Evolutionary conservation across 2,888 invertebrate species (phyloP).

Genomic region (Eupithecia vulgata): DNA sequence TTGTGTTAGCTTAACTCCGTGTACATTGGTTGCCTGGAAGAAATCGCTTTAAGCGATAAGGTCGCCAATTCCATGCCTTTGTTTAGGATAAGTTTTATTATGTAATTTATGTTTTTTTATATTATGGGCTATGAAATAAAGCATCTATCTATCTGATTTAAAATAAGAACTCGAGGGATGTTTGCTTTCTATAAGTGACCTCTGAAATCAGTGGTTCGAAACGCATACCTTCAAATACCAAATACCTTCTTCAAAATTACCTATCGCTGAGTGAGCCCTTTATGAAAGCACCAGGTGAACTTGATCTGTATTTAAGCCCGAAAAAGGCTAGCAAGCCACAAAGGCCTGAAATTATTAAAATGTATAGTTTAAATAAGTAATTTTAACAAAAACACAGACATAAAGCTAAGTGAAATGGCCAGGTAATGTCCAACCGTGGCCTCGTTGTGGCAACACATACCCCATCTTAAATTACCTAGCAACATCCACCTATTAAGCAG

Average conservation of each 20-base stretch:
- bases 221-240: not conserved
- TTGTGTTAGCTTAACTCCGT: no score
- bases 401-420: constrained; percentile 9
- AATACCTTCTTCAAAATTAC: not conserved
- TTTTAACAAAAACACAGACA: not conserved
- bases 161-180: no score
- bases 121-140: no score
- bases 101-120: no score
- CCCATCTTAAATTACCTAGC: constrained; percentile 9
- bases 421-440: not conserved
- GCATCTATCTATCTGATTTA: no score
- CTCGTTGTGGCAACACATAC: constrained; percentile 1
- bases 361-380: not conserved
- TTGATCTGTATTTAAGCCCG: not conserved
- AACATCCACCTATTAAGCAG: constrained; percentile 10
- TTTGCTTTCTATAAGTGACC: no score
- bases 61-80: no score
- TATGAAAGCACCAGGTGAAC: not conserved
- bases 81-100: no score
- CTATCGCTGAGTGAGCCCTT: not conserved
- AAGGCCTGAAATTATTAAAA: not conserved
- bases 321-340: not conserved
- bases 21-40: no score
- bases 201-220: no score
- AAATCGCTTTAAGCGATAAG: no score